phyloP scores from a whole-genome alignment of 2,797 vertebrate genomes.

The Arnoldichthys spilopterus region DNA sequence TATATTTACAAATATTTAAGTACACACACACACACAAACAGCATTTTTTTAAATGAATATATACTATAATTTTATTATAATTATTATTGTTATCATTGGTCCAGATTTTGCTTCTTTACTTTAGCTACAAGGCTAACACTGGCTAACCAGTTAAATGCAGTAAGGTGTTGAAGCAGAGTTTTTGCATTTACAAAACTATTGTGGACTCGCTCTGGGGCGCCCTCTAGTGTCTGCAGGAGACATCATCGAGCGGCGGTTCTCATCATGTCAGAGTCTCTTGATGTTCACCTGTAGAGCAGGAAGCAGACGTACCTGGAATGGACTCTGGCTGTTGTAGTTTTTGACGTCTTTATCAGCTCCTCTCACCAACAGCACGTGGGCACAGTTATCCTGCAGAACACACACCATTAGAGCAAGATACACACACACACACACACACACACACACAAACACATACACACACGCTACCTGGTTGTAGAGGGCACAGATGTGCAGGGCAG shows the following conservation, averaged over 20 bases:
- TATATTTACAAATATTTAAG: no score
- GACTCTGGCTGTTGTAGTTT: slow-evolving; percentile 94
- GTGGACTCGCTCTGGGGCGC: neutral
- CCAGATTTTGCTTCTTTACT: no score
- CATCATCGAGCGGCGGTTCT: neutral
- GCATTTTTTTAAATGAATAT: no score
- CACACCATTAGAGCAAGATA: neutral
- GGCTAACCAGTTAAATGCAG: no score
- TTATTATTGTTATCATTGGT: no score
- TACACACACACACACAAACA: no score
- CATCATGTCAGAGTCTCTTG: neutral
- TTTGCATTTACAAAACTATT: no score
- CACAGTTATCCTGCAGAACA: slow-evolving; percentile 88
- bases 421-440: slow-evolving; percentile 18
- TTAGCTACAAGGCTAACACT: no score
- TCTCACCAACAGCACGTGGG: slow-evolving; percentile 88
- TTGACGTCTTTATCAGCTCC: slow-evolving; percentile 93
- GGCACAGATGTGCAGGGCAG: slow-evolving; percentile 93
- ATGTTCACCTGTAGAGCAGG: neutral
- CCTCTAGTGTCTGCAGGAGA: neutral
- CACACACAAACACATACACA: neutral
- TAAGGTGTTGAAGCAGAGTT: no score
- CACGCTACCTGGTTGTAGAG: slow-evolving; percentile 91
- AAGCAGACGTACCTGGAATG: slow-evolving; percentile 86
- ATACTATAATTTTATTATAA: no score